A percentile compares a stretch with the other conserved stretches of the same genome.
Evolutionary conservation across 2,797 vertebrate genomes (phyloP).

Genomic region (Anas georgica): DNA sequence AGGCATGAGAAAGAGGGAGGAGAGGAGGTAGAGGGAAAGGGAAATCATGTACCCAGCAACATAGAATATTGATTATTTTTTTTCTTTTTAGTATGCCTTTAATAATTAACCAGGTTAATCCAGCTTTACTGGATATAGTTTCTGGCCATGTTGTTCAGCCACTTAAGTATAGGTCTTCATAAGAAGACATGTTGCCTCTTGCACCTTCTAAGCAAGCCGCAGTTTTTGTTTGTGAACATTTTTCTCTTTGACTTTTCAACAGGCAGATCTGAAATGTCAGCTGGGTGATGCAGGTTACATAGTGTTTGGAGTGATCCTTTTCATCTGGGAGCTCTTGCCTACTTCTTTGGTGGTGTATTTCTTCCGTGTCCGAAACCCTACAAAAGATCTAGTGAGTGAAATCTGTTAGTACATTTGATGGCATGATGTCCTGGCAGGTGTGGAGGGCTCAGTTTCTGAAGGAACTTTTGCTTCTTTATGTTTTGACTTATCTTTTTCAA

Average conservation of each 20-base stretch:
- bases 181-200: neutral
- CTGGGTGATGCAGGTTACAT: slow-evolving; percentile 91
- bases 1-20: neutral
- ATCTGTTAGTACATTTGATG: neutral
- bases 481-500: neutral
- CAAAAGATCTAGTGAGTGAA: slow-evolving; percentile 87
- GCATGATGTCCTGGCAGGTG: neutral
- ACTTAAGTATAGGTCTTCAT: neutral
- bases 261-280: slow-evolving; percentile 93
- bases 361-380: slow-evolving; percentile 90
- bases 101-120: neutral
- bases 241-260: slow-evolving; percentile 39
- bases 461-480: neutral
- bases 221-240: neutral
- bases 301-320: slow-evolving; percentile 92
- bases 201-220: neutral
- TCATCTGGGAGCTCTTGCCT: slow-evolving; percentile 95
- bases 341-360: slow-evolving; percentile 93
- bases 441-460: neutral
- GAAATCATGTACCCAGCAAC: neutral
- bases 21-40: neutral
- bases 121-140: neutral
- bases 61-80: neutral
- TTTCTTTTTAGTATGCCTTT: neutral
- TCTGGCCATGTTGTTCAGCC: neutral